Percentiles rank a stretch among this genome's conserved stretches.
Conservation (phyloP, 2,113 vertebrate genomes). For the Ahaetulla prasina region DNA sequence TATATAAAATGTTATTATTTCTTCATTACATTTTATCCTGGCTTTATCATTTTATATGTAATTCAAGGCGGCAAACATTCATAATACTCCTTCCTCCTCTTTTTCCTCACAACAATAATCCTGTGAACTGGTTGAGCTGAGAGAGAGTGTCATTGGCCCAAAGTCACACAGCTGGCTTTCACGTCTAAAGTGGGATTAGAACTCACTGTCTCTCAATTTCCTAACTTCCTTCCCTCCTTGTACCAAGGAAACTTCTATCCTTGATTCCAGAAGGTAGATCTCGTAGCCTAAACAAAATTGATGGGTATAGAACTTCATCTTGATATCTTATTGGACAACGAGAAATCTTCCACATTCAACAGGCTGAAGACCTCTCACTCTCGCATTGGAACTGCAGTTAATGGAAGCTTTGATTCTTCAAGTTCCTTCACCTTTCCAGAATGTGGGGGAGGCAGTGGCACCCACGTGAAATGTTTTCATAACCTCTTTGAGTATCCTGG, state of each 20-base stretch:
- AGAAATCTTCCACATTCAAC: background rate
- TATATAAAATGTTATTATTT: background rate
- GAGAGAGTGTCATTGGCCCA: background rate
- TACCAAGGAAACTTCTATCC: background rate
- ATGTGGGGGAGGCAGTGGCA: background rate
- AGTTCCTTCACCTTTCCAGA: background rate
- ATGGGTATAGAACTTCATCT: background rate
- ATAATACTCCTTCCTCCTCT: background rate
- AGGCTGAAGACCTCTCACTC: background rate
- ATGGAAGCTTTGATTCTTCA: background rate
- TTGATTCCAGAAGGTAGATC: background rate
- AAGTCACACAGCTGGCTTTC: background rate
- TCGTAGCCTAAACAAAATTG: background rate
- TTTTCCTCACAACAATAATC: background rate
- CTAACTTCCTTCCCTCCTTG: background rate
- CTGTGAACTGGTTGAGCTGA: background rate
- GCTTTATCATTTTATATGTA: background rate
- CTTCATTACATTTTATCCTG: background rate
- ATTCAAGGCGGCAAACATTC: background rate
- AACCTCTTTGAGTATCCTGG: background rate
- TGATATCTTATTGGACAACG: background rate
- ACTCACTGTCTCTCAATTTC: background rate
- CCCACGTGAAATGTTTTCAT: rapidly evolving
- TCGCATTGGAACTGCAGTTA: background rate
- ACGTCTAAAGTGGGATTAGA: background rate